Percentiles rank a stretch among this genome's conserved stretches.
Evolutionary conservation across 2,113 vertebrate species (phyloP).

Genomic region (Microtus ochrogaster): DNA sequence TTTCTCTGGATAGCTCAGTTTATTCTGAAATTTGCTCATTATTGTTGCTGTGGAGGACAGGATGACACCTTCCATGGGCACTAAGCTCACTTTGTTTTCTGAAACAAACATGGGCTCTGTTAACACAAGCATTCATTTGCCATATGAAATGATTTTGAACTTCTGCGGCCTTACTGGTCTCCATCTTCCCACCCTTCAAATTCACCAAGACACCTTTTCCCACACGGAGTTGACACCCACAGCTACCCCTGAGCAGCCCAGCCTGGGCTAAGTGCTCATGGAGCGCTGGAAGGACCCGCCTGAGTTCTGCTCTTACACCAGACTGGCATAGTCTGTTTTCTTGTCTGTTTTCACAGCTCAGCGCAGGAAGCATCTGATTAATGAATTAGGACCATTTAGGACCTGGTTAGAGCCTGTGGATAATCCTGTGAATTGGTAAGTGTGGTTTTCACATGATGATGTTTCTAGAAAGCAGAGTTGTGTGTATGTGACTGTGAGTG

Average conservation of each 20-base stretch:
- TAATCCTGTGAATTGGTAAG: conserved; percentile 62
- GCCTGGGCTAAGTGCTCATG: not conserved
- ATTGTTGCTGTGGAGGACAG: not conserved
- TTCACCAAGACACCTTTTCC: not conserved
- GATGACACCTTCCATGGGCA: not conserved
- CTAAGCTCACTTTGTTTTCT: conserved; percentile 34
- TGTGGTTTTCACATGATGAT: conserved; percentile 50
- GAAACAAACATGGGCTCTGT: conserved; percentile 13
- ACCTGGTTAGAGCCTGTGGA: conserved; percentile 12
- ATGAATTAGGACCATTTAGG: conserved; percentile 53
- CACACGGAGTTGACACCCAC: not conserved
- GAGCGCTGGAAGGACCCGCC: not conserved
- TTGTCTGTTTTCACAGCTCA: conserved; percentile 53
- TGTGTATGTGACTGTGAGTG: not conserved
- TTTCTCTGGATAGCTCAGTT: not conserved
- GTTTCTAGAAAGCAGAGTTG: not conserved
- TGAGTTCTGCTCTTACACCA: not conserved
- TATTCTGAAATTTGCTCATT: conserved; percentile 25
- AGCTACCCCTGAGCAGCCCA: not conserved
- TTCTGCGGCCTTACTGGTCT: not conserved
- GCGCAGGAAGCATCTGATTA: conserved; percentile 47
- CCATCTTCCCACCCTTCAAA: not conserved
- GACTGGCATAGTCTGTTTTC: not conserved
- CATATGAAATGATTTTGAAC: not conserved
- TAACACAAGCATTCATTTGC: not conserved